Evolutionary conservation across 2,797 vertebrate species (phyloP).

Genomic region (Chelon auratus): DNA sequence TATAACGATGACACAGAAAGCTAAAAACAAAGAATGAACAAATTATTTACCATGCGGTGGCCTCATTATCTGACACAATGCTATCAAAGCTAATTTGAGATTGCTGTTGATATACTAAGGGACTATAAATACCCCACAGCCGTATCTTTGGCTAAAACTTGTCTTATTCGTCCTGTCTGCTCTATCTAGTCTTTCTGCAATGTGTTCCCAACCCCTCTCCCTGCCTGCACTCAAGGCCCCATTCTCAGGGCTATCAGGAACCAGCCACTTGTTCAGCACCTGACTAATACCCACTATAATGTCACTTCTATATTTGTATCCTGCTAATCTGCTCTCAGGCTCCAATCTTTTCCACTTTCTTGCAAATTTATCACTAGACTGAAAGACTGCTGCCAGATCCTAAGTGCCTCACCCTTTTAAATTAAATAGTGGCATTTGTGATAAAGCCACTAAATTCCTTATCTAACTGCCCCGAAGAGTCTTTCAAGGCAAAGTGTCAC

Average conservation of each 20-base stretch:
- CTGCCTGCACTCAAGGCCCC: constrained; percentile 61
- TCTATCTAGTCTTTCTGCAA: constrained; percentile 51
- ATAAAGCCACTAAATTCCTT: constrained; percentile 99
- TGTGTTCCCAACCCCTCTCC: constrained; percentile 48
- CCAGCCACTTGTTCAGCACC: constrained; percentile 85
- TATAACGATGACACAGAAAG: constrained; percentile 33
- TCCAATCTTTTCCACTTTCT: constrained; percentile 87
- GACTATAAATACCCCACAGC: neutral
- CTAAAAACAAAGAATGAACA: constrained; percentile 44
- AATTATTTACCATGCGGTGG: constrained; percentile 14
- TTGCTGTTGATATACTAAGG: constrained; percentile 9
- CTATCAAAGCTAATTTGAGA: constrained; percentile 24
- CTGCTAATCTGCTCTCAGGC: constrained; percentile 86
- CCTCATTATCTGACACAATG: constrained; percentile 18
- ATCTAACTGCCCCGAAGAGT: constrained; percentile 91
- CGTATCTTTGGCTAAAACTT: constrained; percentile 48
- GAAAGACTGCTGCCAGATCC: constrained; percentile 88
- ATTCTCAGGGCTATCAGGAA: constrained; percentile 81
- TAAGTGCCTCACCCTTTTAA: constrained; percentile 96
- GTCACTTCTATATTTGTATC: constrained; percentile 90
- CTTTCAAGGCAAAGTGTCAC: constrained; percentile 94
- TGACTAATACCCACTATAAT: constrained; percentile 87
- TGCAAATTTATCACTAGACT: constrained; percentile 96
- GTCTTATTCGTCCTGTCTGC: constrained; percentile 44
- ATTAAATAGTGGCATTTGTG: constrained; percentile 99